Evolutionary conservation across 2,797 vertebrate genomes (phyloP).

Genomic region (Morelia viridis): DNA sequence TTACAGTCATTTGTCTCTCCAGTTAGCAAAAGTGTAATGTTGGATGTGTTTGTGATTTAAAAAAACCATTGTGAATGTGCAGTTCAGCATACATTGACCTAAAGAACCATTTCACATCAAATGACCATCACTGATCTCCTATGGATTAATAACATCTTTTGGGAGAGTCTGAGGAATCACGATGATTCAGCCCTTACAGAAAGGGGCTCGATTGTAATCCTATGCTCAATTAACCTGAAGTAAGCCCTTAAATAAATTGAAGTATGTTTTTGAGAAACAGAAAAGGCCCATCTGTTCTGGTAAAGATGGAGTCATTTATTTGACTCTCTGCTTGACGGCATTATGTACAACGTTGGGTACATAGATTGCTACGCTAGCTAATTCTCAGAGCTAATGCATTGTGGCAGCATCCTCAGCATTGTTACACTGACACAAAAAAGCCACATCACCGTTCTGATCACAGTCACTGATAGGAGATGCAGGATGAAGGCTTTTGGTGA

Average conservation of each 20-base stretch:
- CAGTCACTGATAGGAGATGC: background rate
- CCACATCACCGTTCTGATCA: background rate
- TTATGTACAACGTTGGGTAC: background rate
- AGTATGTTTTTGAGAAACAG: background rate
- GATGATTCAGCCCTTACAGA: background rate
- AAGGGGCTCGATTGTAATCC: too few relatives aligned
- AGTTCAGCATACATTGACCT: background rate
- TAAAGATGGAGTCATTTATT: background rate
- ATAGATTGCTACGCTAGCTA: background rate
- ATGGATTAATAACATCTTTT: background rate
- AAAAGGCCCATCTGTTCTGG: background rate
- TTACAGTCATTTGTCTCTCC: background rate
- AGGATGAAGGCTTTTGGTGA: background rate
- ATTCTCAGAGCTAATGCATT: background rate
- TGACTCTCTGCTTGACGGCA: background rate
- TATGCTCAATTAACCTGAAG: background rate
- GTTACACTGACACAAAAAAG: background rate
- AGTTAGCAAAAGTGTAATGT: background rate
- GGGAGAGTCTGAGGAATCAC: background rate
- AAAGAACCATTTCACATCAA: background rate
- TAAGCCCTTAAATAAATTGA: background rate
- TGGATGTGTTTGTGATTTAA: background rate
- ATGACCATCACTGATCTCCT: background rate
- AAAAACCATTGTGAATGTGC: background rate
- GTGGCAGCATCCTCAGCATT: background rate